Evolutionary conservation across 2,888 invertebrate species (phyloP), one percentile per base, ranked within the genome.

Genomic region (Odontothrips loti): DNA sequence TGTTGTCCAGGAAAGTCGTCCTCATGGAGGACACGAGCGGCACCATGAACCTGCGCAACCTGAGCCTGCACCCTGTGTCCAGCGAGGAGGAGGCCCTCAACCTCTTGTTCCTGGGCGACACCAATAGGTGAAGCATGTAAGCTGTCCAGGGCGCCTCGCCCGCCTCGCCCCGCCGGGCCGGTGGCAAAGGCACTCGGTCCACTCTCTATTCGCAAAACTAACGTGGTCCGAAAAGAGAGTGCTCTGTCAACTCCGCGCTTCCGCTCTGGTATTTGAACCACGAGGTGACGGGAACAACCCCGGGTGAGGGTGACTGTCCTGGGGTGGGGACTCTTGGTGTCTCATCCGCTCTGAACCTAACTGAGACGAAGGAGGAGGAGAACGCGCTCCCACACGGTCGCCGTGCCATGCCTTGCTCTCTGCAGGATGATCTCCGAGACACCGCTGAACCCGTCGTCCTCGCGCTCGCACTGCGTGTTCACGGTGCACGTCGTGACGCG

Each of bases 391-490:
- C 34, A 43, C 34, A 43, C 34, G 34, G 34, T 4, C 34, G 34
- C 34, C 3, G 34, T 43, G 34, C 3, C 6, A 6, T 43, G 34
- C 34, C n/a, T n/a, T n/a, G n/a, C n/a, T n/a, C n/a, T n/a, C 84
- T 85, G 79, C 83, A 90, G 90, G 82, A 88, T 88, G 1, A 88
- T 88, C 47, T 88, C 89, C 1, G 90, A 89, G 83, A 90, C 90
- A 0, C 89, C 89, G n/a, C 87, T 89, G 87, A 90, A 90, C 84
- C 88, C 88, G 79, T 87, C 87, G 82, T 90, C 90, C 0, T 90
- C 90, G 6, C 87, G 90, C 84, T 90, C 90, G 0, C 90, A 90
- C 83, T 90, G 90, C 83, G 88, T 90, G 82, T 90, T 90, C 84
- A 90, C 90, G n/a, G 87, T 90, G 79, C 87, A 89, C 81, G 83